Evolutionary conservation across 2,797 vertebrate species (phyloP).

Genomic region (Muscicapa striata): DNA sequence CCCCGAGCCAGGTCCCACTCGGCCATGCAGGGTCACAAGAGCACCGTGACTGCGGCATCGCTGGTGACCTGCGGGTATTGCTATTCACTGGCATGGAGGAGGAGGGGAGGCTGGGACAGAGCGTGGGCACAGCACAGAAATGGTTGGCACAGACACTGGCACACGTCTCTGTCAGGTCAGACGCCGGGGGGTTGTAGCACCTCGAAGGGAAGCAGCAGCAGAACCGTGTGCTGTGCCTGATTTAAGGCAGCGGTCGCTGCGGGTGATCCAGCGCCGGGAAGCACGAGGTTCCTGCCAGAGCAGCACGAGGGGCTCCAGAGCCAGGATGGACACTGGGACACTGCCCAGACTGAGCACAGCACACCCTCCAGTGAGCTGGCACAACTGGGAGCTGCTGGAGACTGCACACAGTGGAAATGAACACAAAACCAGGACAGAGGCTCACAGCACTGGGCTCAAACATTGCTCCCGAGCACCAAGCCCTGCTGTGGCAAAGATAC

Average conservation of each 20-base stretch:
- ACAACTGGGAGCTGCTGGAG: neutral
- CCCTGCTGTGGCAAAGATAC: neutral
- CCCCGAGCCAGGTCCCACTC: neutral
- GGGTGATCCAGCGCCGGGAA: neutral
- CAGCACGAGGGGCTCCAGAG: neutral
- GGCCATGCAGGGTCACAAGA: neutral
- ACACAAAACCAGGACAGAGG: neutral
- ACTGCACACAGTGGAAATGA: neutral
- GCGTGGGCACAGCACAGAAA: neutral
- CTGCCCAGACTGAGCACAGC: neutral
- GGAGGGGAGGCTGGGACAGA: neutral
- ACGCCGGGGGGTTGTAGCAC: slow-evolving; percentile 13
- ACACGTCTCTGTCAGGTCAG: neutral
- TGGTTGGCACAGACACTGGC: neutral
- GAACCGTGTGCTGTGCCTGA: neutral
- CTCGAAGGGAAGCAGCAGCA: slow-evolving; percentile 40
- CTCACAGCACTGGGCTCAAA: neutral
- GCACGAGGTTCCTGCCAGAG: neutral
- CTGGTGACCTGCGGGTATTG: slow-evolving; percentile 29
- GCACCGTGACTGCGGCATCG: neutral
- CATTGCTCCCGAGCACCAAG: neutral
- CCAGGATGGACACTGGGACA: neutral
- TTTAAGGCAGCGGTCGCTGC: slow-evolving; percentile 29
- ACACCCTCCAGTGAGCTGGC: neutral
- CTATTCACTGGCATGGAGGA: neutral